These are phyloP conservation scores for Cephus runcator DNA, from an alignment of 2,888 invertebrate species.

Conservation along the genomic window DNA sequence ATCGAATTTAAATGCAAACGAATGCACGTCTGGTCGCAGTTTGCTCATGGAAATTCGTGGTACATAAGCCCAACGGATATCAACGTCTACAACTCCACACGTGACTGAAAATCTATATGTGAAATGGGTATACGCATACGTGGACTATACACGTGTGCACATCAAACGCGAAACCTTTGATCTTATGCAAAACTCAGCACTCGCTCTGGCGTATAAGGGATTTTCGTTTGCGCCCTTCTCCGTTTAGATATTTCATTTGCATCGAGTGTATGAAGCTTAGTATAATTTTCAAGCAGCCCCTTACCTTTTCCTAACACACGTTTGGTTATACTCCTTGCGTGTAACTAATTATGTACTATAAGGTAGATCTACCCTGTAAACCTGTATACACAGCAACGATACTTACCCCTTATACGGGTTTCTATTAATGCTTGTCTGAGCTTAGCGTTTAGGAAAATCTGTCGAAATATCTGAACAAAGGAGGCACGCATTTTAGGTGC, in stretches of 20 bases:
- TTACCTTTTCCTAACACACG: background rate
- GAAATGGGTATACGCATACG: background rate
- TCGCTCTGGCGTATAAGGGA: background rate
- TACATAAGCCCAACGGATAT: background rate
- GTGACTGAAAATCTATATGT: background rate
- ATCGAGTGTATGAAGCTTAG: background rate
- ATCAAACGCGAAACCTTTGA: background rate
- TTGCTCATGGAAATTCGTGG: slow-evolving; percentile 2
- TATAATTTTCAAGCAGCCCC: background rate
- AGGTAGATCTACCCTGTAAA: background rate
- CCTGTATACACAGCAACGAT: background rate
- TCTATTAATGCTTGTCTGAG: background rate
- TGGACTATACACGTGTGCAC: background rate
- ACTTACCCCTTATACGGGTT: background rate
- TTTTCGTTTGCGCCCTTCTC: background rate
- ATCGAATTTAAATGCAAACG: slow-evolving; percentile 2
- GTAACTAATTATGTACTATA: background rate
- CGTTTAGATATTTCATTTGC: background rate
- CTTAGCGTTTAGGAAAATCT: background rate
- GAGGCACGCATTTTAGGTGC: background rate
- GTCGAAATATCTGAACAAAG: background rate
- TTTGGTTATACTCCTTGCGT: background rate
- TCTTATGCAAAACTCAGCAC: background rate
- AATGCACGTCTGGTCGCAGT: slow-evolving; percentile 1
- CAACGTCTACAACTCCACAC: background rate